Base-by-base conservation (phyloP, 2,113 vertebrate genomes). In the Phalacrocorax carbo region DNA sequence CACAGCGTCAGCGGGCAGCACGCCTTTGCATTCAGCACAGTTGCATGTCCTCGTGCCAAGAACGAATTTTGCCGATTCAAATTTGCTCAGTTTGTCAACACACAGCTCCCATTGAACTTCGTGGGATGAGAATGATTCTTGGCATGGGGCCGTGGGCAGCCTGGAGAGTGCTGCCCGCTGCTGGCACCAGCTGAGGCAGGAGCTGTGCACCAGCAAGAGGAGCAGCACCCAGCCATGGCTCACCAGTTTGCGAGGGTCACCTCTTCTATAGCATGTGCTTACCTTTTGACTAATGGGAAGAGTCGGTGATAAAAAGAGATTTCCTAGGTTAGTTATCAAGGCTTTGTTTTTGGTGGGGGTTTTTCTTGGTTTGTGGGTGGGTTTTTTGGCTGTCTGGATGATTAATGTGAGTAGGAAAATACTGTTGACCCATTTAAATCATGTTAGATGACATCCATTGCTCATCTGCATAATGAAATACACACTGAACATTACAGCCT, bases 341-440 rank as follows among this genome's bases (percentile, higher is more conserved):
- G 52, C 17, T 22, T 29, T 22, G 22, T 40, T 52, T 9, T 58
- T 69, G 85, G 26, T 48, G 46, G 46, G 46, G 46, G 7, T 18
- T 23, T 49, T 52, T 58, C 66, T 85, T 29, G 46, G 46, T 51
- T 68, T 84, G 15, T 16, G 44, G 44, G 16, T 46, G 44, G 44
- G 15, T 46, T 77, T 81, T 48, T 64, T 96, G 90, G 90, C 97
- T 98, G 97, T 98, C 97, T 91, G 90, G 96, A 92, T 98, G 97
- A 98, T 98, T 98, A 98, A 98, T 98, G 97, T 95, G 98, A 97
- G 91, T 95, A 98, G 97, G 97, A 98, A 98, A 98, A 97, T 97
- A 98, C 97, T 98, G 96, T 97, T 98, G 98, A 98, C 98, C 98
- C 98, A 98, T 98, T 98, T 98, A 98, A 98, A 98, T 98, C 97